phyloP scores from a whole-genome alignment of 2,888 invertebrate species.

The Campoplex nolae region DNA sequence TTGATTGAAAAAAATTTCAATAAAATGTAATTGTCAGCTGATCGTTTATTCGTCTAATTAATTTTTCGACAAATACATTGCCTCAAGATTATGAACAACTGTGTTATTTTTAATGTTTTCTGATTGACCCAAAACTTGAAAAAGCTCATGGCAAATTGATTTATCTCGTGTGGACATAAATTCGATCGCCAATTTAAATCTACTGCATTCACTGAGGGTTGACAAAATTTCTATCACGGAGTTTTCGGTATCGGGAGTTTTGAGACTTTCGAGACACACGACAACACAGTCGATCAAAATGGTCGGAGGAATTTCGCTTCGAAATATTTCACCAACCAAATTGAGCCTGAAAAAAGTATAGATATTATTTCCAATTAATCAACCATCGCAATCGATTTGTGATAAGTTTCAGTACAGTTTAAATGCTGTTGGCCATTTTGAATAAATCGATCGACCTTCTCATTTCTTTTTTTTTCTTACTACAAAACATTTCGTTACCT shows the following conservation, averaged over 20 bases:
- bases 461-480: constrained; percentile 29
- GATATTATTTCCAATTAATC: neutral
- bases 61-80: constrained; percentile 25
- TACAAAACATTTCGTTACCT: constrained; percentile 63
- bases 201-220: constrained; percentile 75
- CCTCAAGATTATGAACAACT: constrained; percentile 31
- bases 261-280: constrained; percentile 64
- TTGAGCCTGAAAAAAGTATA: constrained; percentile 71
- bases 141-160: constrained; percentile 62
- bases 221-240: constrained; percentile 75
- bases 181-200: constrained; percentile 76
- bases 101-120: neutral
- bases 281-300: constrained; percentile 75
- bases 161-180: constrained; percentile 75
- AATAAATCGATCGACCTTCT: neutral
- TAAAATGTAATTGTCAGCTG: neutral
- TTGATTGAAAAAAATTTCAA: neutral
- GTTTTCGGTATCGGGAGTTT: constrained; percentile 57
- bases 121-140: constrained; percentile 48
- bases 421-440: too few relatives aligned
- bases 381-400: neutral
- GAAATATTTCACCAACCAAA: constrained; percentile 74
- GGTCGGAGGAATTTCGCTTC: constrained; percentile 74
- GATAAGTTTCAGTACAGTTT: too few relatives aligned
- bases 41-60: neutral